Evolutionary conservation across 2,888 invertebrate species (phyloP), one percentile per base, ranked within the genome.

Genomic region (Latheticus oryzae): DNA sequence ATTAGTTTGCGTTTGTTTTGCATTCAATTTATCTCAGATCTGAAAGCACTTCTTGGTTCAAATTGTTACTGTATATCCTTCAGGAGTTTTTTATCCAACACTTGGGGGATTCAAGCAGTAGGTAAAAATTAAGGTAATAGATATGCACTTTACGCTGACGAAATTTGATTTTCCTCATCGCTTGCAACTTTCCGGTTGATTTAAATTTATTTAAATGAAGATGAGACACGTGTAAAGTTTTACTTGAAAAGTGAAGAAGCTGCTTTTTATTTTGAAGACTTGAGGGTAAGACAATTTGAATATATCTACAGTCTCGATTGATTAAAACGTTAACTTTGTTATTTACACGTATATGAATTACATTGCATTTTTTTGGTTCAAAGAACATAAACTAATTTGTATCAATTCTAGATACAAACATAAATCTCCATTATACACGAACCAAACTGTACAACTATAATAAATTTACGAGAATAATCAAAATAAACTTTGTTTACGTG

Each of bases 391-490:
- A 35, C 53, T 45, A 54, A 54, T 54, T 45, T 54, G 45, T 54
- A 54, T 45, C 53, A 54, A 37, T 54, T 54, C 38, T 1, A 13
- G 4, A 21, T 3, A 1, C 5, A 0, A 11, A 13, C 33, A 26
- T 45, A 54, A 45, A 45, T 54, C 45, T 37, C 45, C 11, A 37
- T 54, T 54, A 54, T 54, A 12, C 11, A 17, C 12, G 15, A 35
- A 54, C 28, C 24, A 42, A 42, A 33, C 42, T 33, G 26, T 19
- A 21, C 45, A 54, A 54, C 53, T 54, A 37, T 54, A 54, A 43
- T 54, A 54, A 54, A 54, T 54, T 43, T 54, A 45, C 35, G 53
- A 30, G 38, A 54, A 45, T 55, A 55, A 55, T 55, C 55, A 55
- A 55, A 55, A 55, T 48, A 47, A 55, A 55, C 32, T 47, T 37